These are phyloP conservation scores for Lethenteron reissneri DNA, from an alignment of 2,113 vertebrate genomes.

Conservation along the genomic window DNA sequence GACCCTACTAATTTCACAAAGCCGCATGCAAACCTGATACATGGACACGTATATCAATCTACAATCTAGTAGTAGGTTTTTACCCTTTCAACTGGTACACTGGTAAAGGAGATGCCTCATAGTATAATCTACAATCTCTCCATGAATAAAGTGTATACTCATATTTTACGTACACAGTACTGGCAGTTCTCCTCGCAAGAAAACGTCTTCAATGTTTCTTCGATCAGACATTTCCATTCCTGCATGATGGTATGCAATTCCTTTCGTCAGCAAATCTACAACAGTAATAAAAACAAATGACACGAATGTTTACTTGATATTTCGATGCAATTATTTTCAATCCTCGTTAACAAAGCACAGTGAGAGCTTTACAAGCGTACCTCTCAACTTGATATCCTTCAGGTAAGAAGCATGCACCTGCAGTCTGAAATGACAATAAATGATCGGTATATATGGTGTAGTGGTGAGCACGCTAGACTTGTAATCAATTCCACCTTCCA, in stretches of 20 bases:
- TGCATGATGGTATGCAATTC: conserved; percentile 77
- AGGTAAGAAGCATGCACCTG: conserved; percentile 43
- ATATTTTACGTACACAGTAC: conserved; percentile 54
- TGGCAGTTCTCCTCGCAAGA: conserved; percentile 54
- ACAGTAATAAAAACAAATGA: conserved; percentile 8
- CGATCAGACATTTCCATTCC: conserved; percentile 37
- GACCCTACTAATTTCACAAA: no score
- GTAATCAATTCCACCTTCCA: no score
- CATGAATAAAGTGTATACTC: no score
- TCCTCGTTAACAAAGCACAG: not conserved
- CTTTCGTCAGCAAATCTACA: conserved; percentile 45
- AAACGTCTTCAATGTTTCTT: conserved; percentile 32
- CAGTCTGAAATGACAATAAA: conserved; percentile 29
- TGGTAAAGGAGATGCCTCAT: no score
- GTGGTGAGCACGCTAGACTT: no score
- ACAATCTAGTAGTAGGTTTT: no score
- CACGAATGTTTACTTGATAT: no score
- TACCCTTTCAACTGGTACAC: no score
- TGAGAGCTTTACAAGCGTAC: conserved; percentile 22
- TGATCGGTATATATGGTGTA: conserved; percentile 7
- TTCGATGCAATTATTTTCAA: not conserved
- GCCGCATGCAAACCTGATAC: no score
- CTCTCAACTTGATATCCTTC: conserved; percentile 63
- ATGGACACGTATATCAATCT: no score
- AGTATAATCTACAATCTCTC: no score